A percentile compares a stretch with the other conserved stretches of the same genome.
Conservation (phyloP, 2,888 invertebrate species). For the Pseudococcus longispinus region DNA sequence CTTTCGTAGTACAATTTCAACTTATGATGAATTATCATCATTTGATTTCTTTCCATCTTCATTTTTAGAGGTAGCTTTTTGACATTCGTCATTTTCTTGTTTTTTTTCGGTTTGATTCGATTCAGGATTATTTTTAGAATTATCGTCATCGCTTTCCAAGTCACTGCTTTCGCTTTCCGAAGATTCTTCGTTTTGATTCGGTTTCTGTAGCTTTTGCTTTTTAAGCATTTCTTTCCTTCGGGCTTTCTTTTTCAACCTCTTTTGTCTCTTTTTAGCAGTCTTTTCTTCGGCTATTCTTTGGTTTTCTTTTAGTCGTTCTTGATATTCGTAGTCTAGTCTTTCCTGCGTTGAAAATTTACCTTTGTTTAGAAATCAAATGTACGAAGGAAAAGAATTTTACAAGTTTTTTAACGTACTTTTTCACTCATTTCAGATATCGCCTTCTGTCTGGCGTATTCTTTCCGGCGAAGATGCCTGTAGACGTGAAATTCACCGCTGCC, state of each 20-base stretch:
- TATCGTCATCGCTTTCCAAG: background rate
- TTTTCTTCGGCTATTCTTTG: slow-evolving; percentile 74
- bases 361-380: background rate
- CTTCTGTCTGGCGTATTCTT: slow-evolving; percentile 96
- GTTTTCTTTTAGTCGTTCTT: slow-evolving; percentile 79
- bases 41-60: background rate
- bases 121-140: background rate
- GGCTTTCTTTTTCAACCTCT: slow-evolving; percentile 80
- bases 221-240: slow-evolving; percentile 63
- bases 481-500: slow-evolving; percentile 99
- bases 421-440: slow-evolving; percentile 88
- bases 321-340: slow-evolving; percentile 82
- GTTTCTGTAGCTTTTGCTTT: slow-evolving; percentile 56
- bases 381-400: background rate
- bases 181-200: background rate
- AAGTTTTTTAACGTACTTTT: slow-evolving; percentile 67
- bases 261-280: slow-evolving; percentile 91
- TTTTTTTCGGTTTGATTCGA: background rate
- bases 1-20: background rate
- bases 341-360: slow-evolving; percentile 69
- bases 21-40: background rate
- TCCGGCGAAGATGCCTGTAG: slow-evolving; percentile 90
- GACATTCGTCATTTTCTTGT: background rate
- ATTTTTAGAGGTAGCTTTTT: background rate
- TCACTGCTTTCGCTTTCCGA: slow-evolving; percentile 51